Evolutionary conservation across 2,888 invertebrate genomes (phyloP), one percentile per base, ranked within the genome.

Genomic region (Leucophenga montana): DNA sequence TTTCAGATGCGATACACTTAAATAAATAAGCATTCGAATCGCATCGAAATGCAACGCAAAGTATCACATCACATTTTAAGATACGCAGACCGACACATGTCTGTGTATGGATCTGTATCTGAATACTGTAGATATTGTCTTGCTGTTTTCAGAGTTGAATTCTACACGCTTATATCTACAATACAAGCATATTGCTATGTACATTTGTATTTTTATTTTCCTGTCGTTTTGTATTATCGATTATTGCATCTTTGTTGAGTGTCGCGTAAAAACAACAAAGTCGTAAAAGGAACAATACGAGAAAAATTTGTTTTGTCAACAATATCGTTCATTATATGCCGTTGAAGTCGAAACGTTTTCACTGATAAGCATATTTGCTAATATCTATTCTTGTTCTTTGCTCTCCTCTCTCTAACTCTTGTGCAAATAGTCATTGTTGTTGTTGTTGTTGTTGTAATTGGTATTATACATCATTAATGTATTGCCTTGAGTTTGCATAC

Each of bases 341-440:
- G 27, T 27, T 4, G 27, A 27, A 27, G 27, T 39, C 39, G 27
- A 27, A 39, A 54, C 57, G 66, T 22, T 61, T 66, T 62, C 62
- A 75, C 72, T 84, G 82, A 82, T 82, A 82, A 85, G 73, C 80
- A 73, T 82, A 78, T 82, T 82, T 82, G 84, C 85, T 77, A 84
- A 82, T 83, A 83, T 82, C 73, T 76, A 77, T 62, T 72, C 67
- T 70, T 69, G 66, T 68, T 57, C 72, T 74, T 72, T n/a, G 31
- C 59, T 50, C 9, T 20, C 62, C 16, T 22, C 31, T 70, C 50
- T 65, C 6, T 54, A 16, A 16, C 31, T 61, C 67, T 54, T 61
- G 62, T 44, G 67, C 50, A 68, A 66, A 69, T 70, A 59, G 61
- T 67, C 64, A 70, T 78, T 39, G n/a, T n/a, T 76, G 72, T 78